Evolutionary conservation across 2,797 vertebrate species (phyloP), one percentile per base, ranked within the genome.

Genomic region (Etheostoma perlongum): DNA sequence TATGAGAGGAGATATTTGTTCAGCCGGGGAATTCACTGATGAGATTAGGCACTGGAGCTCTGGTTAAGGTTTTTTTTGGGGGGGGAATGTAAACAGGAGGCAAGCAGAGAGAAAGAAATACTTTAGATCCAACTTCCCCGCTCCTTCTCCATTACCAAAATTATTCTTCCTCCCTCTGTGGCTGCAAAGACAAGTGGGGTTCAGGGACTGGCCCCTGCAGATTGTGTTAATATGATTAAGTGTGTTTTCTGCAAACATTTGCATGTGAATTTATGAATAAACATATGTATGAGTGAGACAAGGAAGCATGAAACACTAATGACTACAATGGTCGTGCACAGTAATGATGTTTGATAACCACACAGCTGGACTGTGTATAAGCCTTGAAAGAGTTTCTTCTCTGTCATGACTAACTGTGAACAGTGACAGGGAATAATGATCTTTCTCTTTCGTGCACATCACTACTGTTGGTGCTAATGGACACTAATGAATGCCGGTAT

Each of bases 21-120:
- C 89, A 92, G 84, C 76, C 80, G 76, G 53, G 75, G 83, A 80
- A 85, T 86, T 83, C 82, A 82, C 89, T 85, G 85, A 91, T 87
- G 85, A 91, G 92, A 92, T 93, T 90, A 91, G 74, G 79, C 48
- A 14, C 62, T 72, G 54, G 46, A 71, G 70, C 69, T 88, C 68
- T 86, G 80, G 68, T 30, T 30, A 30, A 30, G 30, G 30, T 30
- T 30, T 30, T 30, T 27, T 27, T 30, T 30, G 68, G 72, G 76
- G 51, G 82, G 66, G 87, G 89, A 91, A 93, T 91, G 88, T 93
- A 91, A 91, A 94, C 87, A 92, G 73, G 53, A 79, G 64, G 72
- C 75, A 79, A 83, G 64, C 27, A 21, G 67, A 79, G 75, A 83
- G 74, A 81, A 54, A 84, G 33, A 40, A 40, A 40, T 11, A 68